These are phyloP conservation scores for Hoplostethus atlanticus DNA, from an alignment of 2,797 vertebrate genomes.

Conservation along the genomic window DNA sequence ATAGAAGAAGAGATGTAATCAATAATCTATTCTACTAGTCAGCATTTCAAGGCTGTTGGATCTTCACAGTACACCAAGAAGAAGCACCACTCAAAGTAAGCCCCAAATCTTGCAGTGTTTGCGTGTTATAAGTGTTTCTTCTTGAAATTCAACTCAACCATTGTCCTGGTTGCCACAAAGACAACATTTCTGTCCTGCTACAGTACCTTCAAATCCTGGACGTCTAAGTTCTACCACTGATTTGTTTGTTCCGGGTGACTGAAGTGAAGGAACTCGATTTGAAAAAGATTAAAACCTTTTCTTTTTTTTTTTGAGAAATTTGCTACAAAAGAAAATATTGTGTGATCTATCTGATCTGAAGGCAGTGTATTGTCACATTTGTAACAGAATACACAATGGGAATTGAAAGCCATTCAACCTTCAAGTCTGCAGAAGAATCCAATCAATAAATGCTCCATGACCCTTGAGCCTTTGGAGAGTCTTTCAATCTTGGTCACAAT, in stretches of 20 bases:
- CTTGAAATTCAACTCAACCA: not conserved
- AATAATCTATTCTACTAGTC: not conserved
- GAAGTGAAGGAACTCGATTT: not conserved
- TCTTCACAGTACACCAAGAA: not conserved
- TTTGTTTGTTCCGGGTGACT: not conserved
- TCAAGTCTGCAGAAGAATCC: slow-evolving; percentile 67
- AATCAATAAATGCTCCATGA: slow-evolving; percentile 74
- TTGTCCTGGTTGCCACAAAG: not conserved
- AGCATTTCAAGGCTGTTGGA: not conserved
- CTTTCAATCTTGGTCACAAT: slow-evolving; percentile 75
- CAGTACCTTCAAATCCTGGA: not conserved
- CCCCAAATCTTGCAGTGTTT: no score
- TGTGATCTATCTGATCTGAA: slow-evolving; percentile 35
- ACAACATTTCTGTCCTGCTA: not conserved
- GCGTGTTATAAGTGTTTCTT: not conserved
- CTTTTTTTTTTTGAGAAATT: slow-evolving; percentile 23
- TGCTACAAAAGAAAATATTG: slow-evolving; percentile 24
- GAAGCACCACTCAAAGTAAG: not conserved
- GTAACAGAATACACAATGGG: slow-evolving; percentile 53
- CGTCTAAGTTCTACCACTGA: not conserved
- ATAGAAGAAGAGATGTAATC: not conserved
- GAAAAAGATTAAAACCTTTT: slow-evolving; percentile 15
- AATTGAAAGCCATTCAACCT: slow-evolving; percentile 67
- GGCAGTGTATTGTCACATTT: slow-evolving; percentile 49
- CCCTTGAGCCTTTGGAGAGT: slow-evolving; percentile 60